These are phyloP conservation scores for Ariopsis seemanni DNA, from an alignment of 2,113 vertebrate genomes.

Conservation along the genomic window DNA sequence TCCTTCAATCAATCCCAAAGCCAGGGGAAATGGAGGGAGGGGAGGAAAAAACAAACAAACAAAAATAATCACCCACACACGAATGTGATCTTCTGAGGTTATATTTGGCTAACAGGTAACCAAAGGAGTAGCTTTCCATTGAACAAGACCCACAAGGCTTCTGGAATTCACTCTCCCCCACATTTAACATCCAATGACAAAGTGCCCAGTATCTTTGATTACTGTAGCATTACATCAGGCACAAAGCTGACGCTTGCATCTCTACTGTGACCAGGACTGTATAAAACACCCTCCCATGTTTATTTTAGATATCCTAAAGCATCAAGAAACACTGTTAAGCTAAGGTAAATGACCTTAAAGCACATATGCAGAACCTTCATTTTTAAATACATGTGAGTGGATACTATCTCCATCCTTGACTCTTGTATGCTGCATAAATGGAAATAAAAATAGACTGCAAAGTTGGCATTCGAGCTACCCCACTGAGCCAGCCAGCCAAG, in stretches of 20 bases:
- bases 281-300: not conserved
- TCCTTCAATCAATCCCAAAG: not conserved
- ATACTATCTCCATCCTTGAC: too few relatives aligned
- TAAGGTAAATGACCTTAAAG: not conserved
- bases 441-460: too few relatives aligned
- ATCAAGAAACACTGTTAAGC: not conserved
- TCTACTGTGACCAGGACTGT: slow-evolving; percentile 20
- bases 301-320: not conserved
- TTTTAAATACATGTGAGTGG: too few relatives aligned
- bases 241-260: slow-evolving; percentile 31
- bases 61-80: not conserved
- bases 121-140: not conserved
- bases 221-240: slow-evolving; percentile 36
- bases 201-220: slow-evolving; percentile 41
- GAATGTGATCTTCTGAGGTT: not conserved
- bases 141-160: not conserved
- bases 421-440: too few relatives aligned
- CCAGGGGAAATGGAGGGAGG: not conserved
- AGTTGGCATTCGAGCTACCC: too few relatives aligned
- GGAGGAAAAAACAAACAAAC: too few relatives aligned
- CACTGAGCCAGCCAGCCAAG: too few relatives aligned
- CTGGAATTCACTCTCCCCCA: not conserved
- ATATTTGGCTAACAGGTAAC: not conserved
- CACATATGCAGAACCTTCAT: too few relatives aligned
- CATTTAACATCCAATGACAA: slow-evolving; percentile 19